These are phyloP conservation scores for Platichthys stellatus DNA, from an alignment of 2,113 vertebrate genomes.

Conservation along the genomic window DNA sequence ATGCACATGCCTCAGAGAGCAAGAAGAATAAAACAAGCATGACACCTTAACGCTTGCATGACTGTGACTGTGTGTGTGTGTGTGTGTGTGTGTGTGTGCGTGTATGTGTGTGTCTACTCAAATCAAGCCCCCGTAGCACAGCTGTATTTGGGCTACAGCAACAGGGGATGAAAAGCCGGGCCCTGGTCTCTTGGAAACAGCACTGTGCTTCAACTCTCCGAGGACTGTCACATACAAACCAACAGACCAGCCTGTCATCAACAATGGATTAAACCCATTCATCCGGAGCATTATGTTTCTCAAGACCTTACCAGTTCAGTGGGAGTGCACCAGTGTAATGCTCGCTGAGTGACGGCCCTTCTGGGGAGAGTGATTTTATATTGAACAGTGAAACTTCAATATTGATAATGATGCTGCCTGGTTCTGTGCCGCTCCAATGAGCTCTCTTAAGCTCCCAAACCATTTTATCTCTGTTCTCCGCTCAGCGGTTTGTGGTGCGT, in stretches of 20 bases:
- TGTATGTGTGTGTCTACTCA: conserved; percentile 21
- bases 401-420: conserved; percentile 47
- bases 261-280: conserved; percentile 76
- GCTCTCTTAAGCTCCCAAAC: background rate
- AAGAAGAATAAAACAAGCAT: conserved; percentile 62
- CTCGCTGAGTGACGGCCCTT: conserved; percentile 40
- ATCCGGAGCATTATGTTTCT: conserved; percentile 67
- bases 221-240: conserved; percentile 66
- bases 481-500: background rate
- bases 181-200: conserved; percentile 66
- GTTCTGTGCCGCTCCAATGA: conserved; percentile 21
- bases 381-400: conserved; percentile 44
- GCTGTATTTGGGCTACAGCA: conserved; percentile 62
- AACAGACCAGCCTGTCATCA: conserved; percentile 69
- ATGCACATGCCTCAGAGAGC: conserved; percentile 61
- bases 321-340: conserved; percentile 26
- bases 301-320: conserved; percentile 60
- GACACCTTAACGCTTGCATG: conserved; percentile 54
- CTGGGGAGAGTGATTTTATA: conserved; percentile 39
- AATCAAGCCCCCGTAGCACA: conserved; percentile 49
- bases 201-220: conserved; percentile 61
- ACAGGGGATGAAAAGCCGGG: conserved; percentile 69
- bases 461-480: background rate
- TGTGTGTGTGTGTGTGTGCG: conserved; percentile 1
- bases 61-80: conserved; percentile 22